Evolutionary conservation across 2,888 invertebrate species (phyloP), one percentile per base, ranked within the genome.

Genomic region (Candidula unifasciata): DNA sequence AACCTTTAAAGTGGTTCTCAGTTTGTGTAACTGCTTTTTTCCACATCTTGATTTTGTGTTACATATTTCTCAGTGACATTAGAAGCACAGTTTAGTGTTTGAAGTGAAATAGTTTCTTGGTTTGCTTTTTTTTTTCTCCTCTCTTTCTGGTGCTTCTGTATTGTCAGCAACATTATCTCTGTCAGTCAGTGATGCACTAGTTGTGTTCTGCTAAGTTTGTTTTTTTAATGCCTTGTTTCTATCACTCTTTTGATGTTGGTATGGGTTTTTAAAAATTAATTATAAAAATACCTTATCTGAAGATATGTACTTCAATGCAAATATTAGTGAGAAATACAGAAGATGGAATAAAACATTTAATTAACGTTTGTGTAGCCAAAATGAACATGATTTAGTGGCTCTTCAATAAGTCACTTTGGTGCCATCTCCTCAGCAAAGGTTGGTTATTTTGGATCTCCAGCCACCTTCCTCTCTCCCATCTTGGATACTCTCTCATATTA

Each of bases 1-100:
- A 52, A n/a, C 64, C 18, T 52, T 54, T 74, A 30, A 82, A 64
- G 82, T 82, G 33, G 82, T 82, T 82, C 82, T 82, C 82, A 82
- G 73, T 82, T 71, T 82, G 82, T 74, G 64, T 16, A 82, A 44
- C 73, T 82, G 79, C 64, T 79, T 37, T n/a, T 52, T 44, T n/a
- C n/a, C 27, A 8, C 10, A 73, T 69, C 8, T 27, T 27, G 5
- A 35, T n/a, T 13, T 27, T n/a, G 3, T 30, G 13, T 54, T 54
- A 52, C 30, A 54, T 54, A 27, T 73, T 73, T 73, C 44, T 8
- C n/a, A 2, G 16, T n/a, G 5, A 27, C 30, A 74, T 10, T 74
- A 54, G 74, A 52, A 73, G 13, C 54, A 74, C 6, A 1, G 16
- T n/a, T 13, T 74, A 6, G 52, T 21, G 54, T 74, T 30, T 69